Evolutionary conservation across 2,888 invertebrate genomes (phyloP).

Genomic region (Stomorhina lunata): DNA sequence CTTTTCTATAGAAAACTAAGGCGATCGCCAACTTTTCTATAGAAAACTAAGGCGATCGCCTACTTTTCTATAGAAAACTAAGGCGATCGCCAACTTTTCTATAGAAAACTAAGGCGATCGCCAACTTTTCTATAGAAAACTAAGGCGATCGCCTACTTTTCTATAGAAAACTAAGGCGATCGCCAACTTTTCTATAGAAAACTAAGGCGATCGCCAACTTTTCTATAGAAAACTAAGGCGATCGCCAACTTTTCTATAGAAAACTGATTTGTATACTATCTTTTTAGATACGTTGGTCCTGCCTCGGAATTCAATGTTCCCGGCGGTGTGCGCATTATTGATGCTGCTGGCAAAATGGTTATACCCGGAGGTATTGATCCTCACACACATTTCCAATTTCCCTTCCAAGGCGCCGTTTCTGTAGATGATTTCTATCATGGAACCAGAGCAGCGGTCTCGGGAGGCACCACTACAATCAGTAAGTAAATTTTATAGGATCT

Average conservation of each 20-base stretch:
- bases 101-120: too few species aligned
- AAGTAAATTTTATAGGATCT: slow-evolving; percentile 76
- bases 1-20: not conserved
- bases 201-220: too few species aligned
- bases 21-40: too few species aligned
- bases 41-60: not conserved
- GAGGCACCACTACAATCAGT: slow-evolving; percentile 98
- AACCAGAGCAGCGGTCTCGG: slow-evolving; percentile 97
- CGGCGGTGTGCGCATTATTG: slow-evolving; percentile 94
- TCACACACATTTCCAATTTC: slow-evolving; percentile 96
- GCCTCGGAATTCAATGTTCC: slow-evolving; percentile 81
- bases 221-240: too few species aligned
- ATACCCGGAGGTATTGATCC: slow-evolving; percentile 98
- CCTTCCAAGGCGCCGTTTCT: slow-evolving; percentile 93
- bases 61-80: not conserved
- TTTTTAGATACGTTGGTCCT: slow-evolving; percentile 76
- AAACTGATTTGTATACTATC: too few species aligned
- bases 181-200: not conserved
- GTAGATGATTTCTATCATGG: slow-evolving; percentile 99
- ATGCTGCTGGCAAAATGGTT: slow-evolving; percentile 94
- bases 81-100: too few species aligned
- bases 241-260: not conserved
- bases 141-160: too few species aligned
- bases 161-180: too few species aligned
- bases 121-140: not conserved